Evolutionary conservation across 2,113 vertebrate genomes (phyloP).

Genomic region (Hyperoodon ampullatus): DNA sequence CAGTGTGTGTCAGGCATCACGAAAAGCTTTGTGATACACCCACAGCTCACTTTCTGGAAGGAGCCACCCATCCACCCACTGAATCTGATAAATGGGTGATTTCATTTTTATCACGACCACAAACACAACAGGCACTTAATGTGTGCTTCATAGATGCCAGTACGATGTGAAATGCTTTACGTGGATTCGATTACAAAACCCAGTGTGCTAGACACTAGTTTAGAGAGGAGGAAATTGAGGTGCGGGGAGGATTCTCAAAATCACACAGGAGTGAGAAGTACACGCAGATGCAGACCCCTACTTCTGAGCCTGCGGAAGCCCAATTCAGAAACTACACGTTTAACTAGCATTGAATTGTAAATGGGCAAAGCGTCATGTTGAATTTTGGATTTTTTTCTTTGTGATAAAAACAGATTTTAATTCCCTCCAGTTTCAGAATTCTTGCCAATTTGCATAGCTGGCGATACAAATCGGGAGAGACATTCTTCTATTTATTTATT

Average conservation of each 20-base stretch:
- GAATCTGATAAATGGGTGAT: background rate
- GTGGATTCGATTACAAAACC: background rate
- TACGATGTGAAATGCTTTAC: fast-evolving
- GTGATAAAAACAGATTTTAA: background rate
- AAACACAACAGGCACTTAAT: background rate
- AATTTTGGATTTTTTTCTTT: background rate
- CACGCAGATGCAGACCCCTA: background rate
- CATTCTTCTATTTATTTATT: too few relatives aligned
- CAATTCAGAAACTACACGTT: background rate
- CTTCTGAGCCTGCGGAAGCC: background rate
- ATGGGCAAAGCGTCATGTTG: background rate
- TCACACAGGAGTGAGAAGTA: background rate
- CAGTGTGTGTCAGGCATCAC: too few relatives aligned
- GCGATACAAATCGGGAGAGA: background rate
- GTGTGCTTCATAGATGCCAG: background rate
- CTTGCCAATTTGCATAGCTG: background rate
- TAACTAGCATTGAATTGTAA: background rate
- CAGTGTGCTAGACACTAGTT: fast-evolving
- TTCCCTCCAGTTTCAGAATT: background rate
- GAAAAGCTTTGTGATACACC: background rate
- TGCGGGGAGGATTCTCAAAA: background rate
- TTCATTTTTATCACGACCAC: background rate
- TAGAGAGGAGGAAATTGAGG: background rate
- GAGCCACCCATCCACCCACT: fast-evolving
- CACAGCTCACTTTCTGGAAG: background rate